A percentile compares a stretch with the other conserved stretches of the same genome.
These are phyloP conservation scores for Neosalanx taihuensis DNA, from an alignment of 2,797 vertebrate genomes.

Conservation along the genomic window DNA sequence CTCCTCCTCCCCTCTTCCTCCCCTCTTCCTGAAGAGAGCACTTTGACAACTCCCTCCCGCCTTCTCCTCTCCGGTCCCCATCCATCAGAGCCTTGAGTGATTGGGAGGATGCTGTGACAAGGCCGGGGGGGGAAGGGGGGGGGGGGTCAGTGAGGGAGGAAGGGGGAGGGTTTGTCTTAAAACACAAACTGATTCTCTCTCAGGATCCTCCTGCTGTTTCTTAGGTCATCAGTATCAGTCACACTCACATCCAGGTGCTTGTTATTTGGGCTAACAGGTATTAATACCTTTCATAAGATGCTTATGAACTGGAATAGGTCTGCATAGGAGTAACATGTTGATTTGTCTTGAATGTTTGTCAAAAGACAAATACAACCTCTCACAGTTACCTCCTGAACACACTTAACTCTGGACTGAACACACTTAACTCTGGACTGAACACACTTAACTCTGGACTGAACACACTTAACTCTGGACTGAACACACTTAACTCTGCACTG, in stretches of 20 bases:
- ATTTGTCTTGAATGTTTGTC: neutral
- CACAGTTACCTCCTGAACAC: too few relatives aligned
- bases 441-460: too few relatives aligned
- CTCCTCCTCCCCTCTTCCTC: neutral
- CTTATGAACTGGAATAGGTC: too few relatives aligned
- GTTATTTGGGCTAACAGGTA: too few relatives aligned
- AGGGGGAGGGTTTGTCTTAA: neutral
- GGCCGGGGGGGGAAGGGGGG: neutral
- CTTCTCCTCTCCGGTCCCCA: constrained; percentile 26
- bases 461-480: too few relatives aligned
- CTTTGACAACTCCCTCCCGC: constrained; percentile 28
- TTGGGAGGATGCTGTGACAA: constrained; percentile 28
- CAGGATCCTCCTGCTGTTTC: neutral
- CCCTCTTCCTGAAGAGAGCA: constrained; percentile 33
- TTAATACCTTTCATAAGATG: neutral
- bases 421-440: too few relatives aligned
- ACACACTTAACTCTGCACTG: too few relatives aligned
- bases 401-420: too few relatives aligned
- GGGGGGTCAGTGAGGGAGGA: neutral
- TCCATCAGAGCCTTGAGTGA: constrained; percentile 48
- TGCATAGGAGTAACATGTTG: too few relatives aligned
- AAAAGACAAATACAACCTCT: too few relatives aligned
- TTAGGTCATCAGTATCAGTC: too few relatives aligned
- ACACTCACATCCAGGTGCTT: neutral
- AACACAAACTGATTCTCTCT: neutral